Evolutionary conservation across 2,113 vertebrate species (phyloP), one percentile per base, ranked within the genome.

Genomic region (Cervus canadensis): DNA sequence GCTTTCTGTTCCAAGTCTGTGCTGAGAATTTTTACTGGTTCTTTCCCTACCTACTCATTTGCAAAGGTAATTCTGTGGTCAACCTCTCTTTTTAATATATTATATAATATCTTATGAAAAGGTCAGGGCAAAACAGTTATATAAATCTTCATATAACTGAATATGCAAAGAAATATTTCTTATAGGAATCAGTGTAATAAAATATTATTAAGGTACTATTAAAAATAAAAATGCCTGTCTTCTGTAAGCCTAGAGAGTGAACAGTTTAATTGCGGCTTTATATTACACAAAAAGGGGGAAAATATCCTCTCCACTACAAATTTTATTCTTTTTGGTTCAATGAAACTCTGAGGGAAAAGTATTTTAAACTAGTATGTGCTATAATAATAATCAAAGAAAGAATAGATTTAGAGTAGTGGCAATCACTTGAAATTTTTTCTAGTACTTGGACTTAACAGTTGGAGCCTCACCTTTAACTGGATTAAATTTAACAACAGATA

Each of bases 401-500:
- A 92, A 91, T 48, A 89, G 54, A 78, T 87, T 83, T 78, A 88
- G 3, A 96, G n/a, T 85, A 83, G 50, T 76, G 59, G 5, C 40
- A 33, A 81, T 95, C 9, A 76, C 85, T 94, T 86, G 28, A n/a
- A 56, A 48, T 85, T 92, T 90, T 89, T 59, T 19, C 62, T 57
- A 78, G 48, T 7, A 79, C 88, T 97, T 97, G 86, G 30, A 97
- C 11, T 96, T 91, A 86, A 78, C 60, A 60, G n/a, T 40, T 93
- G 89, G 40, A 97, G 94, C 62, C 14, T 33, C 17, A 82, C 10
- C 76, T 96, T 85, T 96, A 87, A 74, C 78, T 79, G 45, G 85
- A 94, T 89, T 98, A 97, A 76, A 84, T 95, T 91, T 92, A 97
- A 97, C 59, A 76, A 97, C 48, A 90, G 83, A 74, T 84, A 89